Percentiles rank a stretch among this genome's conserved stretches.
Evolutionary conservation across 2,888 invertebrate genomes (phyloP).

Genomic region (Drosophila suboccidentalis): DNA sequence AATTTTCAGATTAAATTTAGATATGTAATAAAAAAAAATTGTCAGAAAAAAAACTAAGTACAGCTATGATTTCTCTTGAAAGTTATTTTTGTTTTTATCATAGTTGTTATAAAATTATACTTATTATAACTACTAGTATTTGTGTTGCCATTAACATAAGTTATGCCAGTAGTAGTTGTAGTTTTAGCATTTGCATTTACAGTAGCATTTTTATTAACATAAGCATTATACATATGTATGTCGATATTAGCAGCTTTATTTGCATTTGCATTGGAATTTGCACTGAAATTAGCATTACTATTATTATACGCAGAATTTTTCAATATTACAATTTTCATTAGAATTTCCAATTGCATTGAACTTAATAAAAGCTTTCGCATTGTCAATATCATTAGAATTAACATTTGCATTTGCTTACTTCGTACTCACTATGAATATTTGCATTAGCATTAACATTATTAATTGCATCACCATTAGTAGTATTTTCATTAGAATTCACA

Average conservation of each 20-base stretch:
- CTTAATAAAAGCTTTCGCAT: not conserved
- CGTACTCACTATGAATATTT: no score
- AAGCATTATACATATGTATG: not conserved
- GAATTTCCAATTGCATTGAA: not conserved
- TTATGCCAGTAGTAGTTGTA: not conserved
- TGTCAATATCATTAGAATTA: not conserved
- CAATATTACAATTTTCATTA: not conserved
- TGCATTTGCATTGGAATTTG: conserved; percentile 7
- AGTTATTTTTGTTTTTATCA: not conserved
- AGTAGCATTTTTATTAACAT: not conserved
- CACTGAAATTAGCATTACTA: not conserved
- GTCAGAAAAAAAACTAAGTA: not conserved
- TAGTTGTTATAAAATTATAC: not conserved
- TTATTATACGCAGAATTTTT: no score
- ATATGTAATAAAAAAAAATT: conserved; percentile 3
- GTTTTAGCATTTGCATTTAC: conserved; percentile 2
- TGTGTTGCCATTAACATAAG: not conserved
- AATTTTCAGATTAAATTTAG: conserved; percentile 44
- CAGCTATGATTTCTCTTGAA: conserved; percentile 15
- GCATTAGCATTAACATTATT: not conserved
- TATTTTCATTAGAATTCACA: not conserved
- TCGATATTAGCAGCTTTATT: conserved; percentile 1
- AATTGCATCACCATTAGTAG: no score
- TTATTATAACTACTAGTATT: not conserved
- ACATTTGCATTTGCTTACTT: no score